These are phyloP conservation scores for Hesperia comma DNA, from an alignment of 2,888 invertebrate genomes.

Conservation along the genomic window DNA sequence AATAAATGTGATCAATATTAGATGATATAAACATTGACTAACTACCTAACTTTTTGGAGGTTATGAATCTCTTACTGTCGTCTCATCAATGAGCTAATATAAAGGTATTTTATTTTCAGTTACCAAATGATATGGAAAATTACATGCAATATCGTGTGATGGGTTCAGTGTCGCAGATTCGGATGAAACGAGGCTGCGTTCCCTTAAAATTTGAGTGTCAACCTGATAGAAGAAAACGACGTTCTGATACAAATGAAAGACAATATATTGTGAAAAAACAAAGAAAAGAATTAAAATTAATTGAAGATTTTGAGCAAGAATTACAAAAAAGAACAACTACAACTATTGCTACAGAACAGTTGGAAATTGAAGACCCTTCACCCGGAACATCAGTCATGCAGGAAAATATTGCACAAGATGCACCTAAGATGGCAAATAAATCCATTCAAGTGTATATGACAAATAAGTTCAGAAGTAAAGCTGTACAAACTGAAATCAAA, in stretches of 20 bases:
- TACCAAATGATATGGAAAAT: too few species aligned
- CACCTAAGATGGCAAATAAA: conserved; percentile 1
- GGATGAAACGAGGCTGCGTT: conserved; percentile 51
- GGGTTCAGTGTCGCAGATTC: conserved; percentile 50
- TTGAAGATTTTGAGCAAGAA: conserved; percentile 39
- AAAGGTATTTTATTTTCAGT: too few species aligned
- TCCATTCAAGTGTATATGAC: conserved; percentile 35
- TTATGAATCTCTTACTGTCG: too few species aligned
- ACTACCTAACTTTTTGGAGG: too few species aligned
- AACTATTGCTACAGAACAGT: conserved; percentile 28
- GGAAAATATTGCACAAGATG: too few species aligned
- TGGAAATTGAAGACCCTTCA: neutral
- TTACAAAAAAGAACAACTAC: conserved; percentile 33
- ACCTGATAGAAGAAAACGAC: conserved; percentile 43
- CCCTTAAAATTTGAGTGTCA: conserved; percentile 52
- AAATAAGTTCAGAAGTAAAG: conserved; percentile 39
- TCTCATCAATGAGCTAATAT: too few species aligned
- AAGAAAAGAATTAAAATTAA: too few species aligned
- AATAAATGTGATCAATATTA: too few species aligned
- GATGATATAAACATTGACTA: too few species aligned
- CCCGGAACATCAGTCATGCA: conserved; percentile 16
- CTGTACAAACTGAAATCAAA: conserved; percentile 36
- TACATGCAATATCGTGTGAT: too few species aligned
- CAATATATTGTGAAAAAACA: conserved; percentile 42
- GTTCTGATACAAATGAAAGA: conserved; percentile 37